Base-by-base conservation (phyloP, 2,113 vertebrate genomes). In the Chitala chitala region DNA sequence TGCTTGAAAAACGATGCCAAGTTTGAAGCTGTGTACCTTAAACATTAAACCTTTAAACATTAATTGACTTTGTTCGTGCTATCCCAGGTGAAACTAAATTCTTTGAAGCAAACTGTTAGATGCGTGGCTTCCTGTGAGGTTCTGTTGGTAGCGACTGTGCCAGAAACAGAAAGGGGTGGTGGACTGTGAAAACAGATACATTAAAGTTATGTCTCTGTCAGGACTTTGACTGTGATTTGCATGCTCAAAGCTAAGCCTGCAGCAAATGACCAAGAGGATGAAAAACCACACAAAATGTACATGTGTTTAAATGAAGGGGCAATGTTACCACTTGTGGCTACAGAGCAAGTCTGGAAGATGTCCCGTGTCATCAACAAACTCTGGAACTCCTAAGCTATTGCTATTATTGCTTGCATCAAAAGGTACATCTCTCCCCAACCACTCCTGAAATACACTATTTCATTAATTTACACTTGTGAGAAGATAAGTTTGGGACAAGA, bases 91-190 rank as follows among this genome's bases (percentile, higher is more conserved):
- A 26, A 42, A 22, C 64, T 31, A 29, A 68, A 15, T 24, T 46
- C 64, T 66, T 66, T 66, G 64, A 66, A 46, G 38, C 46, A 3
- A 22, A 9, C 64, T 12, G 17, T 66, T 66, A 48, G 64, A 7
- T 24, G 38, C 64, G 13, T 22, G 22, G 42, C 42, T 66, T 66
- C 22, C 64, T 66, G 64, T 46, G 42, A 22, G 40, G 38, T 13
- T 5, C 64, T 2, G 9, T 29, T 66, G 38, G 3, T 36, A 26
- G 38, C 5, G 10, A 2, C 17, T 2, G 22, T 68, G 40, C 22
- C 42, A 20, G 29, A 20, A 42, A 10, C 42, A 36, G 12, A 12
- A 20, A 26, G 42, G 42, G 40, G 12, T 13, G 40, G 5, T 5
- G n/a, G 22, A 51, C 2, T 10, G 48, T 51, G 20, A 51, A 66